phyloP scores from a whole-genome alignment of 2,113 vertebrate species.

The Danionella cerebrum region DNA sequence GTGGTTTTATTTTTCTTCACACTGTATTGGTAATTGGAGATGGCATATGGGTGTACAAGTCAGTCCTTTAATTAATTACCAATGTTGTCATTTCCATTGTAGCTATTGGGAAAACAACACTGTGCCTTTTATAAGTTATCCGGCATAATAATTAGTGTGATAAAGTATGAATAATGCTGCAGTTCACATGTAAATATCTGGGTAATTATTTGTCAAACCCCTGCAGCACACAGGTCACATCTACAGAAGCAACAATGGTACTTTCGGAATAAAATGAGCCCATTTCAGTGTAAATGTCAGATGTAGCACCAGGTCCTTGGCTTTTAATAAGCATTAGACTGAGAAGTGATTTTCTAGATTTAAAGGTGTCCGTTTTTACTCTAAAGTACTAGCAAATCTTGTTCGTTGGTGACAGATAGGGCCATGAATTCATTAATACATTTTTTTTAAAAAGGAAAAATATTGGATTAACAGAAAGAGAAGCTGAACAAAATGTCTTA shows the following conservation, averaged over 20 bases:
- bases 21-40: constrained; percentile 18
- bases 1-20: not conserved
- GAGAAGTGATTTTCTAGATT: too few species aligned
- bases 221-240: not conserved
- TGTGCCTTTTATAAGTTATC: not conserved
- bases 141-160: constrained; percentile 22
- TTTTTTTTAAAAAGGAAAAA: constrained; percentile 6
- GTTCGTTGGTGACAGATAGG: not conserved
- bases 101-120: not conserved
- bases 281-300: not conserved
- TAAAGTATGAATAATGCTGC: not conserved
- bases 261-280: not conserved
- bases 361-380: not conserved
- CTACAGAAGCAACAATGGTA: not conserved
- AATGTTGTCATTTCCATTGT: too few species aligned
- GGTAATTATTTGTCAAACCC: constrained; percentile 21
- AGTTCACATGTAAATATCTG: constrained; percentile 22
- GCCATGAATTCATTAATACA: not conserved
- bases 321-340: too few species aligned
- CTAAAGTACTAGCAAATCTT: not conserved
- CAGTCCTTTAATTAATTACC: constrained; percentile 21
- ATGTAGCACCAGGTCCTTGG: not conserved
- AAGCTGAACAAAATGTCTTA: too few species aligned
- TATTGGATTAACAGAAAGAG: too few species aligned
- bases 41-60: not conserved